These are phyloP conservation scores for Ephestia elutella DNA, from an alignment of 1,140 invertebrate species.

Conservation along the genomic window DNA sequence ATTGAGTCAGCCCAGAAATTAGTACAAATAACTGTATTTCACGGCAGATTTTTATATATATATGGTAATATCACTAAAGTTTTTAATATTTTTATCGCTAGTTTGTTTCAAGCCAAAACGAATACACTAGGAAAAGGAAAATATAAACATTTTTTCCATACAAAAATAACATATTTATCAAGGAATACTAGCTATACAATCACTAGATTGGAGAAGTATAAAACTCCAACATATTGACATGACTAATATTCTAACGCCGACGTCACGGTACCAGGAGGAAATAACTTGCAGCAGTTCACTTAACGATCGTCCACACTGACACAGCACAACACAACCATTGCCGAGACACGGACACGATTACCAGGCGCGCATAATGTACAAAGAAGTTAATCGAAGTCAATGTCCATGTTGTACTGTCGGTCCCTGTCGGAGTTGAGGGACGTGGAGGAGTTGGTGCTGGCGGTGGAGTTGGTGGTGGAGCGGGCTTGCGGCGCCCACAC, in stretches of 20 bases:
- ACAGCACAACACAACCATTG: neutral
- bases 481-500: constrained; percentile 25
- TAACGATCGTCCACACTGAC: neutral
- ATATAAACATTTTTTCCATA: neutral
- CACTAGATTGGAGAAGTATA: neutral
- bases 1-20: too few species aligned
- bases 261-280: neutral
- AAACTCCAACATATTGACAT: neutral
- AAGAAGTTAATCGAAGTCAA: constrained; percentile 50
- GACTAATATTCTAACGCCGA: constrained; percentile 2
- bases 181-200: neutral
- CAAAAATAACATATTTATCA: neutral
- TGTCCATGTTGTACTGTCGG: constrained; percentile 57
- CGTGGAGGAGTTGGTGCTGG: constrained; percentile 26
- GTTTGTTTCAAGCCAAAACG: constrained; percentile 1
- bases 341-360: neutral
- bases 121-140: neutral
- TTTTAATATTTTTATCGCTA: neutral
- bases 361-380: neutral
- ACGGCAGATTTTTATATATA: neutral
- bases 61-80: neutral
- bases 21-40: neutral
- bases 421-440: constrained; percentile 32
- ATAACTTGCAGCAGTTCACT: neutral
- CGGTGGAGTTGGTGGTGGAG: constrained; percentile 22